A percentile compares a stretch with the other conserved stretches of the same genome.
These are phyloP conservation scores for Danaus chrysippus DNA, from an alignment of 2,888 invertebrate genomes.

Conservation along the genomic window DNA sequence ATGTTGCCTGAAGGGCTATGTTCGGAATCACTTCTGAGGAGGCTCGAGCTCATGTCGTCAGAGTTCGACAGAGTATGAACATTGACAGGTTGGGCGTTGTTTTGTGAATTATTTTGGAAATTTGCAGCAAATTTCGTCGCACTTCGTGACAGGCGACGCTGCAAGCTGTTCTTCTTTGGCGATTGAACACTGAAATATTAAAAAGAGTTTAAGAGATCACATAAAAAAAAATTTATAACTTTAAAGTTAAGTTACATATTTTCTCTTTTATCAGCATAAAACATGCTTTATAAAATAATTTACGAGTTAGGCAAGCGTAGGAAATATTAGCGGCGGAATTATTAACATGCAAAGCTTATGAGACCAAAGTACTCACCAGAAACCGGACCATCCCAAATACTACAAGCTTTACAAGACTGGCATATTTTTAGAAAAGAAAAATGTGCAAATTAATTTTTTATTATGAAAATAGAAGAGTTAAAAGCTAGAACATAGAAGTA, in stretches of 20 bases:
- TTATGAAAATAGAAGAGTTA: slow-evolving; percentile 1
- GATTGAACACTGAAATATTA: slow-evolving; percentile 57
- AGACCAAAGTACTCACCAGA: slow-evolving; percentile 27
- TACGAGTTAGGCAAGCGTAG: too few species aligned
- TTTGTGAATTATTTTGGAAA: slow-evolving; percentile 60
- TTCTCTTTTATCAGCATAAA: too few species aligned
- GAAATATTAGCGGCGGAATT: not conserved
- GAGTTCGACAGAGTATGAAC: slow-evolving; percentile 80
- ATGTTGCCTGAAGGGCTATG: slow-evolving; percentile 67
- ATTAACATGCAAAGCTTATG: slow-evolving; percentile 22
- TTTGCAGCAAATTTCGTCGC: slow-evolving; percentile 72
- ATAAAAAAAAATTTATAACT: too few species aligned
- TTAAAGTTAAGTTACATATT: too few species aligned
- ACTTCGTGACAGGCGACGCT: slow-evolving; percentile 66
- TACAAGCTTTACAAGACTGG: slow-evolving; percentile 9
- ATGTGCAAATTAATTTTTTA: not conserved
- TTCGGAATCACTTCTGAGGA: slow-evolving; percentile 78
- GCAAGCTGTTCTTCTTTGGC: slow-evolving; percentile 68
- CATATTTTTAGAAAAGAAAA: slow-evolving; percentile 2
- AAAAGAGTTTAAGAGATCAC: not conserved
- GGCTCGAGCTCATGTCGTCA: slow-evolving; percentile 85
- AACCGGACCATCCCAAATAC: slow-evolving; percentile 19
- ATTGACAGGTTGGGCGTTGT: slow-evolving; percentile 58
- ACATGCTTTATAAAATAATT: not conserved
- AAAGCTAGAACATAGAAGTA: not conserved